Base-by-base conservation (phyloP, 2,888 invertebrate genomes). In the Elmis aenea region DNA sequence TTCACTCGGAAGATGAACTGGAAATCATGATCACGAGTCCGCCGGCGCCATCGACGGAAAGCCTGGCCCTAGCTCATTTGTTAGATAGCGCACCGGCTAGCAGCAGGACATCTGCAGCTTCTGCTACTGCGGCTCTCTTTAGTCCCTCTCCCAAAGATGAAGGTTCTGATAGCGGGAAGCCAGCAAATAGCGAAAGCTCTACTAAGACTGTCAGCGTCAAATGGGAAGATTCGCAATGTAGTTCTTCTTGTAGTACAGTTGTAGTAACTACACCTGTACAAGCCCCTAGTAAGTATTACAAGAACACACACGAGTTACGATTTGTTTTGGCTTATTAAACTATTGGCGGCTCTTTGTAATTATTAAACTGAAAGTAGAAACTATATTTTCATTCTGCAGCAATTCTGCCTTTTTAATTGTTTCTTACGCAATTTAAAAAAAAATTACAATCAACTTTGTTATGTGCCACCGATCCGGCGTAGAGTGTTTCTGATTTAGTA, bases 1-100 rank as follows among this genome's bases (percentile, higher is more conserved):
- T 92, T 35, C 92, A 93, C 64, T 92, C 91, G 34, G 87, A 93
- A 70, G 94, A 94, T 62, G 94, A 93, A 68, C 79, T 91, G 59
- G 90, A 90, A 71, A 88, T 85, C 46, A 84, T 85, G 83, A 85
- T 85, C 41, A 85, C 84, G 50, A 79, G 83, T 27, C 87, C 86
- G 11, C 86, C 85, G 15, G 87, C 87, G n/a, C 85, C 85, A 2
- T 88, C 88, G 1, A 85, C 86, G 3, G 89, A 90, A 67, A 88
- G 88, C 65, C 70, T 89, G 54, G 86, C 88, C 20, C 72, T 85
- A 59, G 85, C 83, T 20, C 85, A 85, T 70, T 73, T 85, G 51
- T 68, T 83, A 54, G 85, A 84, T 62, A 76, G 74, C 59, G 72
- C 77, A 44, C 75, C 75, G 49, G 73, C 75, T 13, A 76, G 75